A percentile compares a stretch with the other conserved stretches of the same genome.
Conservation (phyloP, 1,140 invertebrate genomes). For the Caenorhabditis latens region DNA sequence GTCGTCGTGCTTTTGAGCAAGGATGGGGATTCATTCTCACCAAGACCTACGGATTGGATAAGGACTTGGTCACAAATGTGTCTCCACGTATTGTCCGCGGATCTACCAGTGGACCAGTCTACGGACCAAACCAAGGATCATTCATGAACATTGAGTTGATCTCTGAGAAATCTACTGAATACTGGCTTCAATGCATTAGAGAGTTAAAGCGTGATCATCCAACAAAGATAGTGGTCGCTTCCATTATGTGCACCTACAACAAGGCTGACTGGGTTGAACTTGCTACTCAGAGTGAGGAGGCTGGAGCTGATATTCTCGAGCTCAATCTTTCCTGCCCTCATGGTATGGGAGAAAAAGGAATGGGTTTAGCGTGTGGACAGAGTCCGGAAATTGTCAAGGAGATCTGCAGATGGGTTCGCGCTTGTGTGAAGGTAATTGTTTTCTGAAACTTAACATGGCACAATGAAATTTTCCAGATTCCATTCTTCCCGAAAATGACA, state of each 20-base stretch:
- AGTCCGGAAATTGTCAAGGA: slow-evolving; percentile 88
- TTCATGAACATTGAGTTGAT: slow-evolving; percentile 98
- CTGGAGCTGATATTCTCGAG: slow-evolving; percentile 94
- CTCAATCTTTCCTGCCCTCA: slow-evolving; percentile 97
- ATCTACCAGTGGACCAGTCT: slow-evolving; percentile 89
- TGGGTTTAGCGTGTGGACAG: slow-evolving; percentile 97
- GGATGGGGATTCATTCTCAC: slow-evolving; percentile 97
- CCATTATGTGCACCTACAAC: slow-evolving; percentile 94
- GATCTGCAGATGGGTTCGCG: slow-evolving; percentile 89
- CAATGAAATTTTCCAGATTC: slow-evolving; percentile 82
- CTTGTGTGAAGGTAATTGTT: slow-evolving; percentile 77
- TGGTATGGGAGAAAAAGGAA: slow-evolving; percentile 93
- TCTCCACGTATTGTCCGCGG: slow-evolving; percentile 95
- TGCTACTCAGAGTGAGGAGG: slow-evolving; percentile 83
- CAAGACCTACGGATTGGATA: slow-evolving; percentile 94
- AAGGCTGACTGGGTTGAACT: slow-evolving; percentile 88
- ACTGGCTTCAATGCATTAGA: slow-evolving; percentile 90
- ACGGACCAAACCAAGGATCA: slow-evolving; percentile 91
- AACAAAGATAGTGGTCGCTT: slow-evolving; percentile 91
- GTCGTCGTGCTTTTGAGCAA: slow-evolving; percentile 87
- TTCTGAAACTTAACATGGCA: neutral
- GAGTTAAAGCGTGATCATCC: slow-evolving; percentile 95
- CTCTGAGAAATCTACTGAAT: slow-evolving; percentile 92
- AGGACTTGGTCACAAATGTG: slow-evolving; percentile 95
- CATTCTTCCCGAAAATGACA: slow-evolving; percentile 97